Percentiles rank a stretch among this genome's conserved stretches.
These are phyloP conservation scores for Falco peregrinus DNA, from an alignment of 2,797 vertebrate genomes.

Conservation along the genomic window DNA sequence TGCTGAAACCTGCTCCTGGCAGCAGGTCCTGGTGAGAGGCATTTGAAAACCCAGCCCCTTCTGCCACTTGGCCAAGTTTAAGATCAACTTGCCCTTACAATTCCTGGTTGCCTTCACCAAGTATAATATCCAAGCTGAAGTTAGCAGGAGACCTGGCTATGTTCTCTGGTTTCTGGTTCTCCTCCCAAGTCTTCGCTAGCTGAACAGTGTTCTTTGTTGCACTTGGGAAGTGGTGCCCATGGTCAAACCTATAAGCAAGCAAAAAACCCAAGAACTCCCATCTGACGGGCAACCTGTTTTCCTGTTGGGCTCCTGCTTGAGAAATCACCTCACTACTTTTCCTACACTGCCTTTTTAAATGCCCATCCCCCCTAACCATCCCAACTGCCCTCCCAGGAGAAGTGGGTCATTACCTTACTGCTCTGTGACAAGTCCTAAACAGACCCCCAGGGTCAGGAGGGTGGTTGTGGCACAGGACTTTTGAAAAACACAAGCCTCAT, in stretches of 20 bases:
- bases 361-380: not conserved
- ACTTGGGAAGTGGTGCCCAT: not conserved
- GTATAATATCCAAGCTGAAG: not conserved
- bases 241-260: not conserved
- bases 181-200: not conserved
- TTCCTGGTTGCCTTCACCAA: not conserved
- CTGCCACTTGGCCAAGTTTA: not conserved
- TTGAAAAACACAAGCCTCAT: not conserved
- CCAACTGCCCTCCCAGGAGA: not conserved
- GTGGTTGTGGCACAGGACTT: not conserved
- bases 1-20: conserved; percentile 3
- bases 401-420: not conserved
- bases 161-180: not conserved
- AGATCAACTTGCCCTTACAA: not conserved
- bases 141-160: not conserved
- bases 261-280: not conserved
- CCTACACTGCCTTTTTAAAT: not conserved
- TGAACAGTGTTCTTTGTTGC: not conserved
- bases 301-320: too few relatives aligned
- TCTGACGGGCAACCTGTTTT: not conserved
- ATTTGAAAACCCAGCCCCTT: not conserved
- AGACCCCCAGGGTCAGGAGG: not conserved
- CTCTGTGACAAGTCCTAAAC: not conserved
- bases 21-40: not conserved
- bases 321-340: not conserved